Evolutionary conservation across 2,888 invertebrate species (phyloP), one percentile per base, ranked within the genome.

Genomic region (Alitta virens): DNA sequence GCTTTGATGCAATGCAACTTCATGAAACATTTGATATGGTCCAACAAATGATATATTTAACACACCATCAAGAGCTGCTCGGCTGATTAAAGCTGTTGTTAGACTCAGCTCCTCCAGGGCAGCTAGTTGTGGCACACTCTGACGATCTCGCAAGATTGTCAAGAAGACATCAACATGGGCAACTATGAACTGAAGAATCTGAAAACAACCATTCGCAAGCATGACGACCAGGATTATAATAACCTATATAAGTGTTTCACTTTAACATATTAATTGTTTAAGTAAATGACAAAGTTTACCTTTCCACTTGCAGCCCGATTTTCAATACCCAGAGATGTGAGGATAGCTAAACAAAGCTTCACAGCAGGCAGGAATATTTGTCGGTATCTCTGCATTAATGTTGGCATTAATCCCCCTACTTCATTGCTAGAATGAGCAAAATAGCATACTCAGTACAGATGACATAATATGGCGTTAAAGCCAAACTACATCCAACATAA

Each of bases 131-230:
- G 90, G 86, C 59, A 85, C 86, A 0, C 90, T 89, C 68, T 85
- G 85, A 0, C 88, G 88, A 49, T 88, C 87, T 65, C 92, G 85
- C 55, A 95, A 83, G 56, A 92, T 87, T 71, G 89, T 86, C 74
- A 91, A 90, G 61, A 94, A 86, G 63, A 90, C 89, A 74, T 94
- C 93, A 56, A 89, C 85, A 80, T 94, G 92, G 62, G 90, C 88
- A 56, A 92, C 86, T 50, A 94, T 79, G 72, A 92, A 89, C 72
- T 90, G 88, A 73, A 91, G 87, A 55, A 94, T 81, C 82, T 84
- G 56, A n/a, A 23, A 49, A n/a, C n/a, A n/a, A n/a, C n/a, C n/a
- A n/a, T n/a, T n/a, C n/a, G n/a, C n/a, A n/a, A n/a, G n/a, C n/a
- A n/a, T n/a, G n/a, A n/a, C n/a, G n/a, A n/a, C n/a, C n/a, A n/a